Percentiles rank a stretch among this genome's conserved stretches.
Evolutionary conservation across 2,113 vertebrate species (phyloP).

Genomic region (Gymnocephalus cernua): DNA sequence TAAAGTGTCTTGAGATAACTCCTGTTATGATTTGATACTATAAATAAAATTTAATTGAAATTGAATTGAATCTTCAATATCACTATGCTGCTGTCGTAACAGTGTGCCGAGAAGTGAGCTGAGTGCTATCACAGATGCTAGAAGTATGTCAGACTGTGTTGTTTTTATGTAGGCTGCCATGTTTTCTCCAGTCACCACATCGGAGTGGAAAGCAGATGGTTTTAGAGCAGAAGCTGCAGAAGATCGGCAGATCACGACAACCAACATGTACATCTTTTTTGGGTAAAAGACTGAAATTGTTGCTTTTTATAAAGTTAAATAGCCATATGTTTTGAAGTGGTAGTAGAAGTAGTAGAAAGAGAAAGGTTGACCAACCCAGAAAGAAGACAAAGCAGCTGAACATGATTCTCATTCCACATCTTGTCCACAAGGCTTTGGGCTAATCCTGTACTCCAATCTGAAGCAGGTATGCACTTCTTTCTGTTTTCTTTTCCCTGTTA

Average conservation of each 20-base stretch:
- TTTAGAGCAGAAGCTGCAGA: neutral
- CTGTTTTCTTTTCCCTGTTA: neutral
- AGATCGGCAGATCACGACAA: neutral
- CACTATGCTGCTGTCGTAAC: neutral
- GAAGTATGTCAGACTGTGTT: constrained; percentile 16
- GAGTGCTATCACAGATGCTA: neutral
- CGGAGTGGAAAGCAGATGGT: neutral
- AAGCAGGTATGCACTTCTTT: neutral
- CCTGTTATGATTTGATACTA: too few species aligned
- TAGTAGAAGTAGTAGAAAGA: too few species aligned
- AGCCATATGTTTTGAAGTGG: neutral
- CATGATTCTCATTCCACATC: neutral
- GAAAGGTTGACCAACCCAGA: too few species aligned
- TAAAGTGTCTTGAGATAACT: too few species aligned
- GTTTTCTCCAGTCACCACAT: neutral
- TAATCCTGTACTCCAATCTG: neutral
- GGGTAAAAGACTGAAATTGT: neutral
- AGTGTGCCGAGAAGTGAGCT: constrained; percentile 1
- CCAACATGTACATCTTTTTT: neutral
- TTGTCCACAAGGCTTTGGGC: neutral
- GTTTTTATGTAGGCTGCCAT: neutral
- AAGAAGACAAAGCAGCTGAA: neutral
- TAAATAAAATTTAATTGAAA: too few species aligned
- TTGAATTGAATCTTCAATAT: too few species aligned
- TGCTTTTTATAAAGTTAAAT: neutral